phyloP scores from a whole-genome alignment of 1,140 invertebrate species.

The Metopolophium dirhodum region DNA sequence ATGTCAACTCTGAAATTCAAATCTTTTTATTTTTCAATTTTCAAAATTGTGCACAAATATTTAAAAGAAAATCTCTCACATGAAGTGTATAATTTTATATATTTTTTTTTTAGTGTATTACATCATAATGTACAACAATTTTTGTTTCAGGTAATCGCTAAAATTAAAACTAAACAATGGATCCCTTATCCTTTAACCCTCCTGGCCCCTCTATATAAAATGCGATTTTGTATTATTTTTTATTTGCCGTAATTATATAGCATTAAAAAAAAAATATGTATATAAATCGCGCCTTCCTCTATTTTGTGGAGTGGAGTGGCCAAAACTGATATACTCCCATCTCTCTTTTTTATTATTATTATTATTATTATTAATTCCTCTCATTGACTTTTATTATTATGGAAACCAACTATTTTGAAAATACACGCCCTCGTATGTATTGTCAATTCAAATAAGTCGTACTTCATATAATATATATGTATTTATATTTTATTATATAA shows the following conservation, averaged over 20 bases:
- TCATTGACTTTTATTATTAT: constrained; percentile 51
- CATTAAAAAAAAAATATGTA: not conserved
- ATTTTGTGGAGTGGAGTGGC: constrained; percentile 24
- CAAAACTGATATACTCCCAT: constrained; percentile 39
- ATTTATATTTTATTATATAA: constrained; percentile 3
- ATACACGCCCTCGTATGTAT: constrained; percentile 51
- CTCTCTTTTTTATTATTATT: constrained; percentile 18
- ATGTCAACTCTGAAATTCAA: constrained; percentile 52
- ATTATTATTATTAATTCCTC: constrained; percentile 50
- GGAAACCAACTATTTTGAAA: constrained; percentile 52
- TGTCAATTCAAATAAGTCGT: constrained; percentile 51
- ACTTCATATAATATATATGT: constrained; percentile 26
- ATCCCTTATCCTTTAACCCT: constrained; percentile 37
- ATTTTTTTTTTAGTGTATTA: constrained; percentile 55
- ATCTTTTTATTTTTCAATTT: constrained; percentile 55
- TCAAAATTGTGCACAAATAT: constrained; percentile 55
- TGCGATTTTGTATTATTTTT: constrained; percentile 42
- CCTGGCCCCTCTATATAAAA: constrained; percentile 15
- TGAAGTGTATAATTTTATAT: constrained; percentile 33
- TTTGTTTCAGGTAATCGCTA: constrained; percentile 56
- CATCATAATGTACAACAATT: constrained; percentile 56
- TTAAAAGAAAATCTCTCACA: constrained; percentile 42
- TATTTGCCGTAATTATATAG: constrained; percentile 37
- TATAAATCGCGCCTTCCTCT: constrained; percentile 34
- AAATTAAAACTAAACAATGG: constrained; percentile 46